Percentiles rank a stretch among this genome's conserved stretches.
Evolutionary conservation across 2,888 invertebrate genomes (phyloP).

Genomic region (Zygaena filipendulae): DNA sequence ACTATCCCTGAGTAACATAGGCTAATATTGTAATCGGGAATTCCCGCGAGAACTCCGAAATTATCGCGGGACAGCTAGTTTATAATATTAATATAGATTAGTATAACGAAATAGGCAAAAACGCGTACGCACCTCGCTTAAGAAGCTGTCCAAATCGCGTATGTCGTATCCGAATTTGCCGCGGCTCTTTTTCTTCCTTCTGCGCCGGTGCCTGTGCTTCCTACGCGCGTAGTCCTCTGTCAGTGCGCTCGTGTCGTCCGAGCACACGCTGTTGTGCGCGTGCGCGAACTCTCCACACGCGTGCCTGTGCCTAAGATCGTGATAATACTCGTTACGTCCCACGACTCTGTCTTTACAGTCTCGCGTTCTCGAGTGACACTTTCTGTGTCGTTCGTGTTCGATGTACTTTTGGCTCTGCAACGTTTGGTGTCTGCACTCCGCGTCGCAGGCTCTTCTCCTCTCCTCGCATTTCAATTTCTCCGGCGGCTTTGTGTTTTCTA

Average conservation of each 20-base stretch:
- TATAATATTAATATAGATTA: no score
- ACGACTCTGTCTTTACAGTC: constrained; percentile 37
- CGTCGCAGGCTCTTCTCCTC: constrained; percentile 22
- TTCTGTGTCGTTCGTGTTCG: constrained; percentile 34
- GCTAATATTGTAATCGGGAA: no score
- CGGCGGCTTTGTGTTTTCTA: constrained; percentile 44
- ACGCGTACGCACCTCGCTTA: constrained; percentile 79
- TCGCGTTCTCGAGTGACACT: constrained; percentile 34
- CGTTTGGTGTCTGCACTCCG: constrained; percentile 27
- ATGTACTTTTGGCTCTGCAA: constrained; percentile 26
- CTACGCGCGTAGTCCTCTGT: constrained; percentile 50
- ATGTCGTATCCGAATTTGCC: constrained; percentile 81
- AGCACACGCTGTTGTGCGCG: constrained; percentile 33
- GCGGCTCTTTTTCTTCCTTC: constrained; percentile 39
- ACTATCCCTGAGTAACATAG: no score
- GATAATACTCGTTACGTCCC: constrained; percentile 55
- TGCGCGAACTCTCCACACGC: constrained; percentile 52
- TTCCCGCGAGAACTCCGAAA: no score
- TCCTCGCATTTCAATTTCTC: constrained; percentile 28
- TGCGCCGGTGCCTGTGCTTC: constrained; percentile 55
- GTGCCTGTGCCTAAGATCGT: constrained; percentile 53
- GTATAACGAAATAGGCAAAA: no score
- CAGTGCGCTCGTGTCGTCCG: constrained; percentile 42
- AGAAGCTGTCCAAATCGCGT: constrained; percentile 80
- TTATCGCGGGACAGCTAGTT: no score